Evolutionary conservation across 1,140 invertebrate species (phyloP).

Genomic region (Tenebrio molitor): DNA sequence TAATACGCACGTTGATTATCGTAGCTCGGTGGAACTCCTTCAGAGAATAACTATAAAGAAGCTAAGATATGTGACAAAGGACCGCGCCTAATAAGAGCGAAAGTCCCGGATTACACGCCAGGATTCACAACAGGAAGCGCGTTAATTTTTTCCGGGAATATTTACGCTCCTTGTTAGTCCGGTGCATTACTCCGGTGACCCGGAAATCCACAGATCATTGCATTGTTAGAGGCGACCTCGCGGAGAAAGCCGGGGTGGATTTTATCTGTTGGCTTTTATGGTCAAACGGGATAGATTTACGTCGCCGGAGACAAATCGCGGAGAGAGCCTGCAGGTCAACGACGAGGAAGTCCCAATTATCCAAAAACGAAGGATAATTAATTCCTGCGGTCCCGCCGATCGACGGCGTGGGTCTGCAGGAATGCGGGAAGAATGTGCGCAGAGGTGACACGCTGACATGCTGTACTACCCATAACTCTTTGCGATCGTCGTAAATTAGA

Average conservation of each 20-base stretch:
- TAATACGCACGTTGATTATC: constrained; percentile 50
- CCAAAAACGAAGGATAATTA: background rate
- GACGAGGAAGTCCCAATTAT: background rate
- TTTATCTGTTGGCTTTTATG: constrained; percentile 33
- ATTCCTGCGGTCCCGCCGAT: background rate
- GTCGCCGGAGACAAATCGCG: constrained; percentile 19
- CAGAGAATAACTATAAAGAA: constrained; percentile 48
- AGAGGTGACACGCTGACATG: constrained; percentile 4
- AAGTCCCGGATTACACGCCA: constrained; percentile 10
- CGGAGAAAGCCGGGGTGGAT: constrained; percentile 28
- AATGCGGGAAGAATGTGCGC: constrained; percentile 2
- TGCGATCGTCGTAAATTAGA: constrained; percentile 8
- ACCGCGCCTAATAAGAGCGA: constrained; percentile 16
- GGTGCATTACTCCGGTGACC: constrained; percentile 37
- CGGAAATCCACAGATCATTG: constrained; percentile 38
- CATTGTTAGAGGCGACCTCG: constrained; percentile 16
- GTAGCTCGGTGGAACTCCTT: constrained; percentile 32
- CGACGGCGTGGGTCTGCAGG: background rate
- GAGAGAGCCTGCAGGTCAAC: constrained; percentile 10
- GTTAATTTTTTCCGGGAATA: constrained; percentile 34
- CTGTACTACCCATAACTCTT: constrained; percentile 13
- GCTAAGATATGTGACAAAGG: constrained; percentile 48
- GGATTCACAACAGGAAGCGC: constrained; percentile 6
- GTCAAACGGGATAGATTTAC: constrained; percentile 30
- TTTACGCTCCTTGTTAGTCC: constrained; percentile 20